Evolutionary conservation across 2,888 invertebrate species (phyloP).

Genomic region (Minunthozetes semirufus): DNA sequence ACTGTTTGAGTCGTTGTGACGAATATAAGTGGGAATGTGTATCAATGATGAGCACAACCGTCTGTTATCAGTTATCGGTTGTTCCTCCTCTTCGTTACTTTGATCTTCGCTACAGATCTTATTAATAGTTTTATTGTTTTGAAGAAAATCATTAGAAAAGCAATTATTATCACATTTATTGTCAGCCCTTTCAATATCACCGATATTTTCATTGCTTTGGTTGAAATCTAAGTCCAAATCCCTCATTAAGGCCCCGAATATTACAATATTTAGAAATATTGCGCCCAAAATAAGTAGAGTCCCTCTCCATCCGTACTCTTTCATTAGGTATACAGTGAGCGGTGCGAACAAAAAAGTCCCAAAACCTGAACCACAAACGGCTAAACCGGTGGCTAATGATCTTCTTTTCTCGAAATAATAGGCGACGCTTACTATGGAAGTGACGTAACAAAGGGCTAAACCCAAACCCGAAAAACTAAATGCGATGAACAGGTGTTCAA

Average conservation of each 20-base stretch:
- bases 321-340: constrained; percentile 62
- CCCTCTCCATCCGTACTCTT: constrained; percentile 71
- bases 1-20: constrained; percentile 10
- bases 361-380: constrained; percentile 75
- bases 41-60: constrained; percentile 59
- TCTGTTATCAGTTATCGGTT: neutral
- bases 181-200: constrained; percentile 48
- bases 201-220: constrained; percentile 44
- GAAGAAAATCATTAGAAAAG: constrained; percentile 26
- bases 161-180: constrained; percentile 32
- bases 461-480: constrained; percentile 80
- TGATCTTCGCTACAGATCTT: constrained; percentile 26
- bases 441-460: constrained; percentile 72
- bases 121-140: constrained; percentile 15
- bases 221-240: constrained; percentile 60
- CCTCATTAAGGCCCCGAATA: constrained; percentile 72
- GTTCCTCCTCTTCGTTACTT: constrained; percentile 18
- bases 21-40: constrained; percentile 72
- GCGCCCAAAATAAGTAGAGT: constrained; percentile 71
- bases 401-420: constrained; percentile 79
- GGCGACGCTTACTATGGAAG: constrained; percentile 82
- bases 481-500: constrained; percentile 69
- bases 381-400: constrained; percentile 75
- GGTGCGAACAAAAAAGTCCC: constrained; percentile 82
- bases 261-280: constrained; percentile 71